Evolutionary conservation across 1,140 invertebrate species (phyloP).

Genomic region (Macrocentrus cingulum): DNA sequence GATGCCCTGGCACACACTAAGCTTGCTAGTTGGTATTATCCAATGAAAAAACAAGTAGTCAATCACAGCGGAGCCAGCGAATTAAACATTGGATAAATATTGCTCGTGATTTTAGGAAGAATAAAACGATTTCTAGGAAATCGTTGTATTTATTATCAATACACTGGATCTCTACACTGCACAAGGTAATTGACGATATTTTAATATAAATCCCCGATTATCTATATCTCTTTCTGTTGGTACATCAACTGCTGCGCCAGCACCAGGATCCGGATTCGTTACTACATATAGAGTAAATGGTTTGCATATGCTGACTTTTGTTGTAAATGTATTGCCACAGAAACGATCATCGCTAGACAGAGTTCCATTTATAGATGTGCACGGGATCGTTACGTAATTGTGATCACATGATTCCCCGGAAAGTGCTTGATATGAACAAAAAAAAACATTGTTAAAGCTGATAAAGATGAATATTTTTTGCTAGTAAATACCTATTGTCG

Average conservation of each 20-base stretch:
- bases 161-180: conserved; percentile 31
- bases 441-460: background rate
- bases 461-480: too few relatives aligned
- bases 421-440: conserved; percentile 44
- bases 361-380: conserved; percentile 59
- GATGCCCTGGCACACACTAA: conserved; percentile 78
- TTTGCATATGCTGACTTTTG: conserved; percentile 67
- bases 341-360: conserved; percentile 65
- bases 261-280: conserved; percentile 60
- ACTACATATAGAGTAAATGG: conserved; percentile 76
- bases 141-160: conserved; percentile 15
- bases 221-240: conserved; percentile 63
- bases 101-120: conserved; percentile 17
- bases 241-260: background rate
- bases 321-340: conserved; percentile 70
- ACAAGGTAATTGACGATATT: conserved; percentile 71
- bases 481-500: conserved; percentile 56
- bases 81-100: conserved; percentile 32
- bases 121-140: conserved; percentile 19
- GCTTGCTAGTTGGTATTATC: conserved; percentile 64
- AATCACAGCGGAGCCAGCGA: conserved; percentile 54
- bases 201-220: conserved; percentile 73
- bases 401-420: conserved; percentile 64
- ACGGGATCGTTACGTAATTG: conserved; percentile 76
- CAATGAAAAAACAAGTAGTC: conserved; percentile 58